Conservation (phyloP, 2,113 vertebrate genomes). For the Nanorana parkeri region DNA sequence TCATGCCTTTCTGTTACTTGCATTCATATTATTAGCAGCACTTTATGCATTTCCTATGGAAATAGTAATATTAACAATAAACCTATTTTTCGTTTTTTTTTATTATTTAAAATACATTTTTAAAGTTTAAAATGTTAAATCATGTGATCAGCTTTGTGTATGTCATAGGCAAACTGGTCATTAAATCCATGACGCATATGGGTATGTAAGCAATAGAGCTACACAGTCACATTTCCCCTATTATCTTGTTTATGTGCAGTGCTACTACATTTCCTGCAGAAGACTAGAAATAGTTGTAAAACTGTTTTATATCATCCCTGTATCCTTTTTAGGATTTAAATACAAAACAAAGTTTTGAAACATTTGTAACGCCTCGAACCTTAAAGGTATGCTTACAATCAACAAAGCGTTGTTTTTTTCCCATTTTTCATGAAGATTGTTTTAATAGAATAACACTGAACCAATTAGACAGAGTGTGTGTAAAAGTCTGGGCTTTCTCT, state of each 20-base stretch:
- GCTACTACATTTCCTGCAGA: background rate
- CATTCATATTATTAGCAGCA: too few relatives aligned
- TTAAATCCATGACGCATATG: too few relatives aligned
- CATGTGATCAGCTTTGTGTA: too few relatives aligned
- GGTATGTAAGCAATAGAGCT: too few relatives aligned
- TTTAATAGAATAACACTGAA: slow-evolving; percentile 60
- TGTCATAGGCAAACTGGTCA: too few relatives aligned
- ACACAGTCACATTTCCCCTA: too few relatives aligned
- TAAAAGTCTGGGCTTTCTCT: slow-evolving; percentile 35
- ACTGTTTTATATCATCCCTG: background rate
- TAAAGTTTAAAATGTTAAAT: too few relatives aligned
- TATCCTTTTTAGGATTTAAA: background rate
- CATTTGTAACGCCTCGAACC: background rate
- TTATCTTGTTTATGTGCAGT: background rate
- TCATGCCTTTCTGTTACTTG: too few relatives aligned
- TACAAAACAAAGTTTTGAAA: slow-evolving; percentile 24
- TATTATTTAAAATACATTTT: too few relatives aligned
- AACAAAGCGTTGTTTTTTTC: slow-evolving; percentile 57
- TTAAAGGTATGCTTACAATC: background rate
- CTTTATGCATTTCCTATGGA: too few relatives aligned
- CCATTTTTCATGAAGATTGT: slow-evolving; percentile 60
- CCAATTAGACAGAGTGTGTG: slow-evolving; percentile 44
- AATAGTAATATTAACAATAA: too few relatives aligned
- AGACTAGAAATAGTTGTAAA: background rate
- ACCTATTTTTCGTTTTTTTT: too few relatives aligned